A percentile compares a stretch with the other conserved stretches of the same genome.
These are phyloP conservation scores for Buathra laborator DNA, from an alignment of 2,888 invertebrate genomes.

Conservation along the genomic window DNA sequence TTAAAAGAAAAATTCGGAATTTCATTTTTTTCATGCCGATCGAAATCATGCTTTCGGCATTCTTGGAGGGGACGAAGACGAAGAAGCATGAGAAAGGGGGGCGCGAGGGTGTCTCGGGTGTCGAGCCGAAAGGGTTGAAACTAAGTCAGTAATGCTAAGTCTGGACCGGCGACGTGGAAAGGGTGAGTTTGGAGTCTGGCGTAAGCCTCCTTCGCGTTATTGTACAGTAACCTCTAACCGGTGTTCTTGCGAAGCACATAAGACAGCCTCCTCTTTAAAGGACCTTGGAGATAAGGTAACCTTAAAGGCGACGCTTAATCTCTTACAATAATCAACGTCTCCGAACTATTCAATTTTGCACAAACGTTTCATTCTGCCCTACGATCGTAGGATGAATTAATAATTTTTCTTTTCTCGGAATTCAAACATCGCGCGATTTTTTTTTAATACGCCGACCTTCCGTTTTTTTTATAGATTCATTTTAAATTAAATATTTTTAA, in stretches of 20 bases:
- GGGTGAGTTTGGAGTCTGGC: constrained; percentile 38
- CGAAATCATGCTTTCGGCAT: constrained; percentile 20
- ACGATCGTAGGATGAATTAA: neutral
- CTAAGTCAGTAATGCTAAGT: constrained; percentile 80
- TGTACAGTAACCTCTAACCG: constrained; percentile 24
- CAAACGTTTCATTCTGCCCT: neutral
- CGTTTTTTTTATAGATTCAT: neutral
- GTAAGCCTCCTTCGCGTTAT: constrained; percentile 43
- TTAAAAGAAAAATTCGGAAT: neutral
- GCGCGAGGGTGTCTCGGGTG: constrained; percentile 24
- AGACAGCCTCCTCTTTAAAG: constrained; percentile 65
- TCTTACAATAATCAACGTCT: constrained; percentile 15
- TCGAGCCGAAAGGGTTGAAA: constrained; percentile 76
- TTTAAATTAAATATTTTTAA: neutral
- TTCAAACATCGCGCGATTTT: neutral
- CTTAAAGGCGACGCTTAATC: constrained; percentile 58
- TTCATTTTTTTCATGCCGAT: constrained; percentile 6
- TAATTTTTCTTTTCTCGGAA: neutral
- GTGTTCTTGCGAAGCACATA: constrained; percentile 53
- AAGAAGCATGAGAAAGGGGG: constrained; percentile 56
- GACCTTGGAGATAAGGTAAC: constrained; percentile 54
- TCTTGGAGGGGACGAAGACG: constrained; percentile 37
- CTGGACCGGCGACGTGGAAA: constrained; percentile 66
- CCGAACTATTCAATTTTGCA: neutral
- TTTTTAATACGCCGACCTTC: neutral